These are phyloP conservation scores for Aplocera efformata DNA, from an alignment of 2,888 invertebrate species.

Conservation along the genomic window DNA sequence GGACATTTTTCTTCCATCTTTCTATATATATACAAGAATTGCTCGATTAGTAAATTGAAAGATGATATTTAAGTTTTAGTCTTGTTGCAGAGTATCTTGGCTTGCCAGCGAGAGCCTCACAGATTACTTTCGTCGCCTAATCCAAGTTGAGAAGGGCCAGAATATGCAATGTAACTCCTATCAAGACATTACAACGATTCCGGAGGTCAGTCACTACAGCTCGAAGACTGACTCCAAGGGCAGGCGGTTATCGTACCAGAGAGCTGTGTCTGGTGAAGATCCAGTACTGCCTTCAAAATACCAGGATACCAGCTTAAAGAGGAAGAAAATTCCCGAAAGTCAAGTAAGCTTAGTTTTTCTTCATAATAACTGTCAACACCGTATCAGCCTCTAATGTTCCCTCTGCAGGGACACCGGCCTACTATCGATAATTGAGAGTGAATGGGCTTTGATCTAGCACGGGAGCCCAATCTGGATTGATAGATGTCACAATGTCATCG, in stretches of 20 bases:
- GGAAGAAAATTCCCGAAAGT: constrained; percentile 47
- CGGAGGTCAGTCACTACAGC: constrained; percentile 42
- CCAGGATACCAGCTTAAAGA: constrained; percentile 45
- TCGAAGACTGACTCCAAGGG: constrained; percentile 51
- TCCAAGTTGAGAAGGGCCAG: constrained; percentile 55
- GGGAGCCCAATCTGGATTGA: too few relatives aligned
- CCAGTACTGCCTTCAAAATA: constrained; percentile 42
- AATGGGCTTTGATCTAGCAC: too few relatives aligned
- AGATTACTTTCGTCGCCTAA: constrained; percentile 60
- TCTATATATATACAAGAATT: too few relatives aligned
- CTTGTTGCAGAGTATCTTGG: constrained; percentile 63
- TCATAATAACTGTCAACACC: too few relatives aligned
- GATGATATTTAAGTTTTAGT: too few relatives aligned
- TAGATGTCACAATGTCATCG: too few relatives aligned
- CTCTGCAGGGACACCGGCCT: too few relatives aligned
- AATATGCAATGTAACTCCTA: constrained; percentile 54
- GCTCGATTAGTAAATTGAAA: too few relatives aligned
- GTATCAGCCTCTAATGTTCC: too few relatives aligned
- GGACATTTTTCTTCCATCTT: too few relatives aligned
- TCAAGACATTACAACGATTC: constrained; percentile 58
- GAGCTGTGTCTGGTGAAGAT: constrained; percentile 71
- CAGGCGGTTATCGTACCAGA: constrained; percentile 65
- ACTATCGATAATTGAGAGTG: too few relatives aligned
- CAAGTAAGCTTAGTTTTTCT: constrained; percentile 45
- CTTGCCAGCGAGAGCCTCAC: constrained; percentile 65